Conservation (phyloP, 2,113 vertebrate genomes). For the Mormoops blainvillei region DNA sequence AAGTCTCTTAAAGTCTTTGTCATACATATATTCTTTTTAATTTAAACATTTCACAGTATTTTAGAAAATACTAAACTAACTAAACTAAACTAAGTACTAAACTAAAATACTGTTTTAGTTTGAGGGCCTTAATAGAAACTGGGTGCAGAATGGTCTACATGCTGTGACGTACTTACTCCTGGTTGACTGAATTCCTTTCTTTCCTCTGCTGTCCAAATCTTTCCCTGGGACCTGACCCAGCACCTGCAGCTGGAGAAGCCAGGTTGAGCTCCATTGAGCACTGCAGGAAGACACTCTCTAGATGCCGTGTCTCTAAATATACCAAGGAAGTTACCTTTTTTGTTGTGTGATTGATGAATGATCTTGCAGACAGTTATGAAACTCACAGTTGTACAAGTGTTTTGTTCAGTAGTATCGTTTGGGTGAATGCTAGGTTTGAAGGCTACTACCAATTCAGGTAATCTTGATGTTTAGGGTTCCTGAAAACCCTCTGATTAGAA, state of each 20-base stretch:
- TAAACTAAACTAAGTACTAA: too few relatives aligned
- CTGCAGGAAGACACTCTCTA: rapidly evolving
- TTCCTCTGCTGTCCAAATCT: neutral
- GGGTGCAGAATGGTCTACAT: neutral
- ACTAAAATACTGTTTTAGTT: neutral
- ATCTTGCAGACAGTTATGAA: neutral
- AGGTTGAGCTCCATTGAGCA: neutral
- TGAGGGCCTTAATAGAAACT: neutral
- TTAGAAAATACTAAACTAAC: too few relatives aligned
- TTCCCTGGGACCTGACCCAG: neutral
- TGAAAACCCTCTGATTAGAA: neutral
- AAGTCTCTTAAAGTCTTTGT: neutral
- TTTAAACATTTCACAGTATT: neutral
- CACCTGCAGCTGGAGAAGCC: neutral
- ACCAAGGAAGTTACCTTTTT: neutral
- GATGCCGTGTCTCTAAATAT: too few relatives aligned
- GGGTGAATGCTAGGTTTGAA: neutral
- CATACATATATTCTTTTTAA: neutral
- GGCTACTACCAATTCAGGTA: too few relatives aligned
- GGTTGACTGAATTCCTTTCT: neutral
- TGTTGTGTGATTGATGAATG: neutral
- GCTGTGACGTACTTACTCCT: neutral
- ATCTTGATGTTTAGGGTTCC: neutral
- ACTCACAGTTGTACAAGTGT: neutral
- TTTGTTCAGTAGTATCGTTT: neutral